These are phyloP conservation scores for Podarcis siculus DNA, from an alignment of 2,797 vertebrate species.

Conservation along the genomic window DNA sequence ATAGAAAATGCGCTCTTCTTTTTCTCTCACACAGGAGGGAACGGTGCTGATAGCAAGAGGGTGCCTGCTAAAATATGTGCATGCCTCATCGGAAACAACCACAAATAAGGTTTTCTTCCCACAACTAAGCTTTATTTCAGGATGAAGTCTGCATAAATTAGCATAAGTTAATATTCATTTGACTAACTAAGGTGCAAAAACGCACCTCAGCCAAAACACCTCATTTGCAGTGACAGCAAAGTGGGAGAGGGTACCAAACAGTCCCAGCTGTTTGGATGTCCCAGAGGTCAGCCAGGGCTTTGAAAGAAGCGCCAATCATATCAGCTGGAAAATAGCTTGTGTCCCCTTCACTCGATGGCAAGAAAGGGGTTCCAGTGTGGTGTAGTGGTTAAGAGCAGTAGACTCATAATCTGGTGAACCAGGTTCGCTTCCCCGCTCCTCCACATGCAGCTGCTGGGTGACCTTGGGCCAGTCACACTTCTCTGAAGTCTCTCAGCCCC, in stretches of 20 bases:
- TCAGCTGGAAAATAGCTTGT: no score
- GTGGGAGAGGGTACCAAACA: no score
- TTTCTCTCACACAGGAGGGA: not conserved
- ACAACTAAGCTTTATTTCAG: not conserved
- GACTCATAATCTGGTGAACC: no score
- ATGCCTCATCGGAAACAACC: not conserved
- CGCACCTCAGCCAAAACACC: not conserved
- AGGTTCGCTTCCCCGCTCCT: no score
- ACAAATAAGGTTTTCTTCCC: not conserved
- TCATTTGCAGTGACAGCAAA: not conserved
- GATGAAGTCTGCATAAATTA: not conserved
- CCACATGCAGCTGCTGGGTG: no score
- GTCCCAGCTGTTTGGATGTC: no score
- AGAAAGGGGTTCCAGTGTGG: no score
- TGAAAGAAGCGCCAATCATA: not conserved
- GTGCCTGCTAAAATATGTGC: not conserved
- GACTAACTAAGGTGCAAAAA: not conserved
- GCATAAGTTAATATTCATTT: not conserved
- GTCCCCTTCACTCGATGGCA: no score
- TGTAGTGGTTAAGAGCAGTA: no score
- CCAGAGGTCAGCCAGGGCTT: not conserved
- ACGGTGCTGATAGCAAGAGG: not conserved
- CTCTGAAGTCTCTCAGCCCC: no score
- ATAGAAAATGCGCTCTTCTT: not conserved
- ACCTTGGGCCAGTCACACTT: no score